These are phyloP conservation scores for Acheta domesticus DNA, from an alignment of 2,888 invertebrate genomes.

Conservation along the genomic window DNA sequence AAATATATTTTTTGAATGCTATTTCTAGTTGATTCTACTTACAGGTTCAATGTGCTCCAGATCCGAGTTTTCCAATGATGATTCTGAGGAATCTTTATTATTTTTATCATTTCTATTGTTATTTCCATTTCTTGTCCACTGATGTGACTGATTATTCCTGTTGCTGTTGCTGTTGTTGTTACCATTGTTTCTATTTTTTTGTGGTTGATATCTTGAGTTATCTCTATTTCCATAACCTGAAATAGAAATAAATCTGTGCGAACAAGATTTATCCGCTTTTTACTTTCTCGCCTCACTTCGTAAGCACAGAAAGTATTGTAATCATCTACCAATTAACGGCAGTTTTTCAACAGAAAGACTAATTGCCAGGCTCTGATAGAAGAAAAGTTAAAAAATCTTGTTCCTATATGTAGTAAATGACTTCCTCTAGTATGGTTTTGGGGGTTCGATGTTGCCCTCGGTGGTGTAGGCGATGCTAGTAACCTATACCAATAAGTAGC, in stretches of 20 bases:
- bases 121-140: neutral
- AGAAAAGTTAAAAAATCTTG: no score
- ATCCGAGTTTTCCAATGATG: neutral
- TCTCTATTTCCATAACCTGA: neutral
- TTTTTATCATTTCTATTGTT: slow-evolving; percentile 4
- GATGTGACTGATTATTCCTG: neutral
- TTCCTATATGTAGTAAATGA: no score
- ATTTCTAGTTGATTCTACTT: neutral
- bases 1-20: neutral
- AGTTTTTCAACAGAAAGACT: no score
- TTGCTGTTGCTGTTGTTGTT: neutral
- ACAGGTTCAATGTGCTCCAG: slow-evolving; percentile 12
- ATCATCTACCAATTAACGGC: no score
- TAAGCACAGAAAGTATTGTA: no score
- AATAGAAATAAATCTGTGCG: neutral
- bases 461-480: no score
- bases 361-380: no score
- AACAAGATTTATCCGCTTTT: no score
- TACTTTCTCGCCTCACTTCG: no score
- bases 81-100: neutral
- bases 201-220: neutral
- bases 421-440: no score
- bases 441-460: no score
- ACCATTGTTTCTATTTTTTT: neutral
- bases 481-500: no score